A percentile compares a stretch with the other conserved stretches of the same genome.
phyloP scores from a whole-genome alignment of 1,140 invertebrate genomes.

The Leptonema lineaticorne region DNA sequence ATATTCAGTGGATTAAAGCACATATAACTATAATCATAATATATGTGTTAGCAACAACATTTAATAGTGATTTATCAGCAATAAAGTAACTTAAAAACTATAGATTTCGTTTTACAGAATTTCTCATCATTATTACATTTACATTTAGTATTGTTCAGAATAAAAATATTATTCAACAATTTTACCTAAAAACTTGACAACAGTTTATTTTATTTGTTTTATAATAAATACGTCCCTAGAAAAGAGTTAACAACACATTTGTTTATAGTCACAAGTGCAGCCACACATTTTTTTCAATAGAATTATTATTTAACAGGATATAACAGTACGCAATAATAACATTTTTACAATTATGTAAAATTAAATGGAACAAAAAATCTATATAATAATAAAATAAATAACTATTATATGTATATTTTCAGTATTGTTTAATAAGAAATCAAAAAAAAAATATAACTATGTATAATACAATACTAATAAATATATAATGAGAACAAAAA shows the following conservation, averaged over 20 bases:
- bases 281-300: constrained; percentile 20
- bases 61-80: constrained; percentile 28
- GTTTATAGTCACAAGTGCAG: constrained; percentile 34
- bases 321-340: constrained; percentile 23
- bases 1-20: constrained; percentile 38
- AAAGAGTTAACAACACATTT: constrained; percentile 41
- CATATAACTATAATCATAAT: constrained; percentile 26
- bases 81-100: constrained; percentile 19
- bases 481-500: too few relatives aligned
- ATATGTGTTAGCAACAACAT: constrained; percentile 40
- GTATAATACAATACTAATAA: neutral
- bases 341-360: constrained; percentile 23
- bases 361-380: constrained; percentile 1
- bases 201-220: constrained; percentile 21
- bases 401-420: neutral
- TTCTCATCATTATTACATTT: constrained; percentile 2
- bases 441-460: neutral
- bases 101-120: constrained; percentile 8
- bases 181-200: constrained; percentile 34
- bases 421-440: neutral
- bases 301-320: constrained; percentile 17
- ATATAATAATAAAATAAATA: neutral
- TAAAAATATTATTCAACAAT: constrained; percentile 35
- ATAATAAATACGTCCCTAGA: constrained; percentile 32
- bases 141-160: constrained; percentile 21